These are phyloP conservation scores for Hanleya hanleyi DNA, from an alignment of 2,888 invertebrate species.

Conservation along the genomic window DNA sequence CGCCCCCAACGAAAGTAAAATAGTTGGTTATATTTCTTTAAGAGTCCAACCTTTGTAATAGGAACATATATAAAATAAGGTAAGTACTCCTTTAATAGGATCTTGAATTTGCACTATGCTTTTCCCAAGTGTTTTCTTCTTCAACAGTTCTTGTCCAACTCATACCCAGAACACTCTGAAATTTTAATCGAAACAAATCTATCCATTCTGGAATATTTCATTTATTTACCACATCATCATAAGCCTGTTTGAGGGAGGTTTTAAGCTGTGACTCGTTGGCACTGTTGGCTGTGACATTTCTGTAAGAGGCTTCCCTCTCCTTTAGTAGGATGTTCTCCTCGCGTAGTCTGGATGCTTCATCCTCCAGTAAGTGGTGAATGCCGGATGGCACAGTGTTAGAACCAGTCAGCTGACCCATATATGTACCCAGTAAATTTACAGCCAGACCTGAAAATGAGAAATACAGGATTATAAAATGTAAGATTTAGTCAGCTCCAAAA, in stretches of 20 bases:
- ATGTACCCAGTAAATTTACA: background rate
- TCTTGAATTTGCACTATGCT: too few species aligned
- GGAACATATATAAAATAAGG: too few species aligned
- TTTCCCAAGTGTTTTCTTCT: too few species aligned
- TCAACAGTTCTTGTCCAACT: too few species aligned
- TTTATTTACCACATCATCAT: constrained; percentile 1
- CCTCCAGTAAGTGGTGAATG: constrained; percentile 35
- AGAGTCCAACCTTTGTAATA: too few species aligned
- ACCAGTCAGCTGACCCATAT: background rate
- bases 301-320: constrained; percentile 20
- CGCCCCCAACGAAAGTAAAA: too few species aligned
- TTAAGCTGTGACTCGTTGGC: constrained; percentile 55
- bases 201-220: too few species aligned
- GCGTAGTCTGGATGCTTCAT: constrained; percentile 47
- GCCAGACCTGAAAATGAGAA: background rate
- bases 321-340: constrained; percentile 54
- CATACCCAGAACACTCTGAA: too few species aligned
- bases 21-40: too few species aligned
- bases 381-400: background rate
- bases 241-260: constrained; percentile 37
- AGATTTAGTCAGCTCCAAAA: too few species aligned
- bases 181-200: too few species aligned
- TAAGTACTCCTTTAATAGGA: too few species aligned
- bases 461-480: background rate
- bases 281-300: constrained; percentile 29